phyloP scores from a whole-genome alignment of 2,797 vertebrate species.

The Muscicapa comitata region DNA sequence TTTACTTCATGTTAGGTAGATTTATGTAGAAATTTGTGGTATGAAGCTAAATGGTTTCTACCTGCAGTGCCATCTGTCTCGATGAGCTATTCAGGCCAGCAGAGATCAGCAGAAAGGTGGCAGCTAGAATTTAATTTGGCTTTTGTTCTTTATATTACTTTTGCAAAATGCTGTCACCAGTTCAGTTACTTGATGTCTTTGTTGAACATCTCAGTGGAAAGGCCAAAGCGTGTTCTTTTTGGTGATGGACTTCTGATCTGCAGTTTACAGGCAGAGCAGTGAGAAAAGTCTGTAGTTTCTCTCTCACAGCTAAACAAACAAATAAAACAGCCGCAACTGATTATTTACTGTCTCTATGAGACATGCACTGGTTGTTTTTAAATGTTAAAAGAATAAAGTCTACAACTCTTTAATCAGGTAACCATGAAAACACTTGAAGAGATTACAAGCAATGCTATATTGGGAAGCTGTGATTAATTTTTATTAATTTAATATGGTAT shows the following conservation, averaged over 20 bases:
- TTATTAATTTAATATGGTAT: neutral
- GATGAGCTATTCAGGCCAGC: neutral
- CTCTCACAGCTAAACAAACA: neutral
- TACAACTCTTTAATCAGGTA: neutral
- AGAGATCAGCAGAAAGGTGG: neutral
- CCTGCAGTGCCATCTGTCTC: neutral
- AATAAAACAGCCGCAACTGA: neutral
- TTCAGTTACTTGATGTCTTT: neutral
- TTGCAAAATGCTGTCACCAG: neutral
- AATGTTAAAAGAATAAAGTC: neutral
- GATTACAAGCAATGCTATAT: neutral
- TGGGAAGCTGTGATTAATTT: neutral
- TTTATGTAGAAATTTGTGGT: neutral
- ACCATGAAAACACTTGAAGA: neutral
- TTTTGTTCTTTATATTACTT: neutral
- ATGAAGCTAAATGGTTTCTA: neutral
- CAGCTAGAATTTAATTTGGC: neutral
- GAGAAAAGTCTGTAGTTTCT: neutral
- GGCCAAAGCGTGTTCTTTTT: neutral
- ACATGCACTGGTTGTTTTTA: neutral
- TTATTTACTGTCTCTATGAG: neutral
- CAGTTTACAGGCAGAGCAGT: neutral
- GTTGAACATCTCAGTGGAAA: neutral
- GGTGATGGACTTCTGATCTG: neutral
- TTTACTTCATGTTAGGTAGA: neutral